phyloP scores from a whole-genome alignment of 2,888 invertebrate genomes.

The Mayetiola destructor region DNA sequence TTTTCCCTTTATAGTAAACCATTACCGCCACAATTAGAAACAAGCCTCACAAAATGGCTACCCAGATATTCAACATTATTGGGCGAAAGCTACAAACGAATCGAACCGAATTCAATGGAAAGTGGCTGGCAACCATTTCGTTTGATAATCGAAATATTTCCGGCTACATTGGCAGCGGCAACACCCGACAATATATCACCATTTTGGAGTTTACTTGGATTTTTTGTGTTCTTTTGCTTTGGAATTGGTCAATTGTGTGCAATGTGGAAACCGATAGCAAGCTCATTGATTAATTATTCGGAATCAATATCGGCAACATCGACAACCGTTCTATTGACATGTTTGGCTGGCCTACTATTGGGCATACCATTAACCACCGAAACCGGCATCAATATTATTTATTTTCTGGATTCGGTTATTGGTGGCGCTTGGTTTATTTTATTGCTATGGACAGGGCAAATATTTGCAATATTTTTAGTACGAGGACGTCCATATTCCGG shows the following conservation, averaged over 20 bases:
- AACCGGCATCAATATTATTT: slow-evolving; percentile 66
- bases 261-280: slow-evolving; percentile 82
- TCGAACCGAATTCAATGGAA: slow-evolving; percentile 32
- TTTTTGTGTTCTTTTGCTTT: slow-evolving; percentile 69
- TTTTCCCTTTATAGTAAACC: slow-evolving; percentile 46
- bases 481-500: slow-evolving; percentile 76
- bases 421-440: slow-evolving; percentile 82
- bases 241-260: slow-evolving; percentile 79
- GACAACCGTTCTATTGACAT: slow-evolving; percentile 47
- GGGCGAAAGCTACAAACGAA: slow-evolving; percentile 26
- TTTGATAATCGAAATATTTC: slow-evolving; percentile 78
- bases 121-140: slow-evolving; percentile 75
- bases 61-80: slow-evolving; percentile 32
- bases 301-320: slow-evolving; percentile 37
- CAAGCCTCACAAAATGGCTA: slow-evolving; percentile 34
- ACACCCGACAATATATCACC: slow-evolving; percentile 65
- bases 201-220: slow-evolving; percentile 78
- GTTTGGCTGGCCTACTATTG: slow-evolving; percentile 63
- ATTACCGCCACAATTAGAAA: slow-evolving; percentile 42
- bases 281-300: slow-evolving; percentile 58
- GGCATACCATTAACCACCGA: slow-evolving; percentile 81
- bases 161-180: slow-evolving; percentile 64
- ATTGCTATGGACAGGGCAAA: slow-evolving; percentile 57
- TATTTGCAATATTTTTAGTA: slow-evolving; percentile 72
- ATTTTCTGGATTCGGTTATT: slow-evolving; percentile 70